Percentiles rank a stretch among this genome's conserved stretches.
Conservation (phyloP, 2,113 vertebrate species). For the Zapus hudsonius region DNA sequence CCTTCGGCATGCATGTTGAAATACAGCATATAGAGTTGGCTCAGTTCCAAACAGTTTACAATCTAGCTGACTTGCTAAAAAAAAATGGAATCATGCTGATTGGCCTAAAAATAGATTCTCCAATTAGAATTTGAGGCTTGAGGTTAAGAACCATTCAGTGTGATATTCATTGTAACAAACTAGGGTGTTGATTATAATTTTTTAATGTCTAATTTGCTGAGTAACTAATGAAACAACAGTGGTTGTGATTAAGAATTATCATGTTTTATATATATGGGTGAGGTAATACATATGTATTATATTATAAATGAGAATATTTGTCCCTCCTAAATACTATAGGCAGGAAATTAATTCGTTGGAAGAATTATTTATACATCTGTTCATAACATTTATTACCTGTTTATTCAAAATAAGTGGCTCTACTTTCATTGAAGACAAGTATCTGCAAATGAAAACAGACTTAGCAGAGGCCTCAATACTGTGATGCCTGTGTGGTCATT, state of each 20-base stretch:
- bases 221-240: not conserved
- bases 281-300: conserved; percentile 21
- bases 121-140: conserved; percentile 56
- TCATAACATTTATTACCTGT: conserved; percentile 47
- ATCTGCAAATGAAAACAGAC: not conserved
- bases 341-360: conserved; percentile 43
- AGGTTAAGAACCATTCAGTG: not conserved
- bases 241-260: conserved; percentile 27
- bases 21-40: conserved; percentile 41
- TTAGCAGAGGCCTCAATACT: not conserved
- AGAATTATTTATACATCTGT: conserved; percentile 43
- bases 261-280: not conserved
- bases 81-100: conserved; percentile 26
- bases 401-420: conserved; percentile 42
- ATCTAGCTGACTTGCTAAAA: conserved; percentile 52
- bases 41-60: conserved; percentile 60
- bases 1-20: conserved; percentile 36
- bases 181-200: not conserved
- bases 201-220: not conserved
- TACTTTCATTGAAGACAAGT: not conserved
- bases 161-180: conserved; percentile 38
- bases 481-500: not conserved
- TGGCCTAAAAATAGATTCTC: conserved; percentile 55
- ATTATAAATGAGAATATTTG: conserved; percentile 50
- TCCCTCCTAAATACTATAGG: conserved; percentile 27